Evolutionary conservation across 1,140 invertebrate genomes (phyloP), one percentile per base, ranked within the genome.

Genomic region (Brachionus rotundiformis): DNA sequence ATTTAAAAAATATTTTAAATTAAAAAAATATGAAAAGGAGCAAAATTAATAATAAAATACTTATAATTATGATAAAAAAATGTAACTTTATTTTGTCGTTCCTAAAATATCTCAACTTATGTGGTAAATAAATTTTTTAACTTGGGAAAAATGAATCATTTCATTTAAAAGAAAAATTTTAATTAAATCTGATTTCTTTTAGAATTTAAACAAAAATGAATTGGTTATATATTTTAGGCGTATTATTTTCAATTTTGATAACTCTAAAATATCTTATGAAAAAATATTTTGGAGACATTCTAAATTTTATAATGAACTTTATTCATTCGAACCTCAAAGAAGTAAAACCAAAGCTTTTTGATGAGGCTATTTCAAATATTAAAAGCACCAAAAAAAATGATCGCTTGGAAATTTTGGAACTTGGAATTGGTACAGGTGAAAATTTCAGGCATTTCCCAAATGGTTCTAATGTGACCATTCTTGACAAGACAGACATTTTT

Each of bases 361-460:
- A 77, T 13, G 73, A 77, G 49, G 73, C 39, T 11, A 23, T 47
- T 11, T 49, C 25, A 8, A 47, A 49, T 29, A 16, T 77, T n/a
- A 77, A 77, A 59, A 49, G 19, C 2, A 49, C 31, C 8, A 41
- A 41, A 6, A 54, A 54, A 25, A 23, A 54, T 54, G 16, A 68
- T 5, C 27, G 3, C 7, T 31, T 33, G 8, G 36, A 47, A 80
- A 80, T 80, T 25, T 31, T 80, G 11, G 77, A 80, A 80, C 33
- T 80, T 65, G 77, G 77, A 6, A 36, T 80, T 13, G 77, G 77
- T n/a, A 63, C 47, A n/a, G 77, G 77, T n/a, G 54, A 59, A 59
- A 80, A 80, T 65, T 80, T 80, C 33, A 23, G n/a, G 6, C 59
- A 61, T 65, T 80, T 41, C 36, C 77, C 77, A 36, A 36, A 11